Percentiles rank a stretch among this genome's conserved stretches.
Evolutionary conservation across 2,888 invertebrate species (phyloP).

Genomic region (Tanytarsus gracilentus): DNA sequence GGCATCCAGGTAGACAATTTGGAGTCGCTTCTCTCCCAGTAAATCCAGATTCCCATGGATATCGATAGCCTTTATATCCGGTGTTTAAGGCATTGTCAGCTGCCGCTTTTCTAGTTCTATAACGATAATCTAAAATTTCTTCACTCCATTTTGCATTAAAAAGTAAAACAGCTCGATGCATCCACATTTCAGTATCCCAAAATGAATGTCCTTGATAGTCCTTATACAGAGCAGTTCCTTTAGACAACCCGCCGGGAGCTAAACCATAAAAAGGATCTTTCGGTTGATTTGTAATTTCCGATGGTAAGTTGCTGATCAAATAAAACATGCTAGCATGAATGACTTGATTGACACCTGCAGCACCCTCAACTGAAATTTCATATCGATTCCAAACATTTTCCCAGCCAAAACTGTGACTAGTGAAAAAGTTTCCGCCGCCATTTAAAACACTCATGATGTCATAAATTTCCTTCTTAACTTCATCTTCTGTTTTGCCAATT

Average conservation of each 20-base stretch:
- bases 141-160: conserved; percentile 46
- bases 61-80: conserved; percentile 48
- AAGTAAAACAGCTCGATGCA: conserved; percentile 49
- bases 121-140: conserved; percentile 47
- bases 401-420: conserved; percentile 11
- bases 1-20: conserved; percentile 45
- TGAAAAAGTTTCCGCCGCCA: neutral
- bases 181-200: conserved; percentile 58
- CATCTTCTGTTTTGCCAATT: conserved; percentile 8
- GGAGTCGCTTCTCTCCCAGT: conserved; percentile 53
- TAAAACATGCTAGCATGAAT: conserved; percentile 53
- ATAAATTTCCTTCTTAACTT: conserved; percentile 6
- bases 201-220: conserved; percentile 51
- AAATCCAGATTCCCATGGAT: conserved; percentile 55
- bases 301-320: conserved; percentile 49
- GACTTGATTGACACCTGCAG: conserved; percentile 40
- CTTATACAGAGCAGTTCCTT: conserved; percentile 40
- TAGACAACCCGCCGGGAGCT: conserved; percentile 51
- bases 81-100: conserved; percentile 45
- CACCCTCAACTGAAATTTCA: conserved; percentile 16
- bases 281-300: conserved; percentile 44
- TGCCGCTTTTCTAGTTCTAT: conserved; percentile 46
- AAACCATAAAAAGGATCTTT: conserved; percentile 47
- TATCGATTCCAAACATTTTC: neutral
- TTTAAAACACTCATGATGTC: neutral